Evolutionary conservation across 2,888 invertebrate genomes (phyloP).

Genomic region (Mimumesa dahlbomi): DNA sequence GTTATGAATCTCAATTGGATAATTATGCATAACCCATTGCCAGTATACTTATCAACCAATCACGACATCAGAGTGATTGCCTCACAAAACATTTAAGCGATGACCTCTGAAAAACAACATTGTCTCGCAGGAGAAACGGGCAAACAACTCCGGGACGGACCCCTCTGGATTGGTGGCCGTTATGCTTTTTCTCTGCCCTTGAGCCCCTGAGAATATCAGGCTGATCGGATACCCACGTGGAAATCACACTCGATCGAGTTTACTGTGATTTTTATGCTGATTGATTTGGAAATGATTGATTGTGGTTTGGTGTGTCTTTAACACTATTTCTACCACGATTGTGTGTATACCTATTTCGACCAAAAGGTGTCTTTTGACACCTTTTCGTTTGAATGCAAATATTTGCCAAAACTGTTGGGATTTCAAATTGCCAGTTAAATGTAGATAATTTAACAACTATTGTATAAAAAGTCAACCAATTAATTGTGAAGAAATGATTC

Average conservation of each 20-base stretch:
- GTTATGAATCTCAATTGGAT: slow-evolving; percentile 80
- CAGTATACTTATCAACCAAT: slow-evolving; percentile 71
- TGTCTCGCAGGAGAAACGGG: slow-evolving; percentile 4
- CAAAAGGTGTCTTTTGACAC: too few species aligned
- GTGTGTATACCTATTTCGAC: too few species aligned
- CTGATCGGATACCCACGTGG: slow-evolving; percentile 9
- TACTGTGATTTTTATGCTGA: neutral
- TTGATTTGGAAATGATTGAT: neutral
- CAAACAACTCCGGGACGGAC: slow-evolving; percentile 24
- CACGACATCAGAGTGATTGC: slow-evolving; percentile 62
- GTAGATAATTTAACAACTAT: too few species aligned
- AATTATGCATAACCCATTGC: slow-evolving; percentile 77
- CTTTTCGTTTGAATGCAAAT: too few species aligned
- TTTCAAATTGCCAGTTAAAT: too few species aligned
- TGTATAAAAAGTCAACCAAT: too few species aligned
- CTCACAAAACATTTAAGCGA: slow-evolving; percentile 69
- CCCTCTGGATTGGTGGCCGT: slow-evolving; percentile 3
- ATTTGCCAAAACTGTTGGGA: too few species aligned
- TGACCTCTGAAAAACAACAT: slow-evolving; percentile 62
- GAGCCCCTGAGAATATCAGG: slow-evolving; percentile 16
- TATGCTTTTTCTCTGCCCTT: slow-evolving; percentile 17
- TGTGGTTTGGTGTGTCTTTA: too few species aligned
- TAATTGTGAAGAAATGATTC: too few species aligned
- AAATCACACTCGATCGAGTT: neutral
- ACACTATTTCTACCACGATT: too few species aligned